A percentile compares a stretch with the other conserved stretches of the same genome.
phyloP scores from a whole-genome alignment of 2,888 invertebrate genomes.

The Stenchaetothrips biformis region DNA sequence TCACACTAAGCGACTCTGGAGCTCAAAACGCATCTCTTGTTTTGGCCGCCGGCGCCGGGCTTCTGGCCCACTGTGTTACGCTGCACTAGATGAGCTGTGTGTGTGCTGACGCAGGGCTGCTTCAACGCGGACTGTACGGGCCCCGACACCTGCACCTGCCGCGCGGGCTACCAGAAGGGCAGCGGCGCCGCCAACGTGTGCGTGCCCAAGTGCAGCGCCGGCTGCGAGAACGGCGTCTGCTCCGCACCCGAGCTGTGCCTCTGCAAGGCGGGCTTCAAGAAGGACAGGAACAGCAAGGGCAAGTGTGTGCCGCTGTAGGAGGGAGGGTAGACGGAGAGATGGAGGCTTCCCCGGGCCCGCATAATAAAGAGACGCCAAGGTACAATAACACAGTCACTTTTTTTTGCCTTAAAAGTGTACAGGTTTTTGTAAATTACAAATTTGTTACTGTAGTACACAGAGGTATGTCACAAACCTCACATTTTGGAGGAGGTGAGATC shows the following conservation, averaged over 20 bases:
- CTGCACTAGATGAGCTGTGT: too few relatives aligned
- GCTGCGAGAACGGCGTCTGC: conserved; percentile 61
- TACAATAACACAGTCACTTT: conserved; percentile 17
- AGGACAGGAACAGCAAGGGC: conserved; percentile 48
- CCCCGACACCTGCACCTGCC: conserved; percentile 46
- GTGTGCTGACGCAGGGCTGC: conserved; percentile 40
- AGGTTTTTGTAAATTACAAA: conserved; percentile 17
- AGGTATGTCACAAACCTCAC: conserved; percentile 15
- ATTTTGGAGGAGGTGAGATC: neutral
- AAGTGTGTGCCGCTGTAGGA: conserved; percentile 34
- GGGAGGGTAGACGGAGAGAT: neutral
- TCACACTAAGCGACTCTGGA: too few relatives aligned
- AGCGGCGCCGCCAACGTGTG: conserved; percentile 39
- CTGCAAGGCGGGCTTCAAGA: conserved; percentile 53
- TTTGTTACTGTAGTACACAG: neutral
- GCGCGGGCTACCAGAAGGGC: conserved; percentile 39
- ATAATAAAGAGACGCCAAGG: neutral
- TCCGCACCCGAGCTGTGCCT: conserved; percentile 54
- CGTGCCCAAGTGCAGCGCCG: conserved; percentile 59
- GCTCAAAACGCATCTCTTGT: too few relatives aligned
- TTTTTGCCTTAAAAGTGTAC: neutral
- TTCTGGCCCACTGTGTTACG: too few relatives aligned
- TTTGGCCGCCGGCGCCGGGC: too few relatives aligned
- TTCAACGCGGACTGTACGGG: conserved; percentile 45
- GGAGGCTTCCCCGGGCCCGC: neutral